phyloP scores from a whole-genome alignment of 2,797 vertebrate species.

The Erethizon dorsatum region DNA sequence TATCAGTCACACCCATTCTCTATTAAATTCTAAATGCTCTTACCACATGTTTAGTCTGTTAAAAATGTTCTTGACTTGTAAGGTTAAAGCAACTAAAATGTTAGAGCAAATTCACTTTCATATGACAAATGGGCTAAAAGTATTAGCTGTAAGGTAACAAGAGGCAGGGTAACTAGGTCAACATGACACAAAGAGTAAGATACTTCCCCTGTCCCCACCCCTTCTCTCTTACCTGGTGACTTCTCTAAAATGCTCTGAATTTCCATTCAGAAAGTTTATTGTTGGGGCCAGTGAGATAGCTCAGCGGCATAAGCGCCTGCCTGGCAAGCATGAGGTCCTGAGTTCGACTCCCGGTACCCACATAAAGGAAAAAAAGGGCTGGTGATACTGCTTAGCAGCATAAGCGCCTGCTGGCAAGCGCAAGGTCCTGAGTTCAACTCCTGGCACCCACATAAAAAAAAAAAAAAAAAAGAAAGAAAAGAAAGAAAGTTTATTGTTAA shows the following conservation, averaged over 20 bases:
- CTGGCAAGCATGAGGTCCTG: too few species aligned
- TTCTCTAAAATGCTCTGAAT: slow-evolving; percentile 61
- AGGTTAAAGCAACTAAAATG: slow-evolving; percentile 73
- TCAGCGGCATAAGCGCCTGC: too few species aligned
- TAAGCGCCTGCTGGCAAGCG: too few species aligned
- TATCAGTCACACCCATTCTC: slow-evolving; percentile 60
- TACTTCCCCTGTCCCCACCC: background rate
- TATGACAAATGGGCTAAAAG: background rate
- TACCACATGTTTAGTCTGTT: slow-evolving; percentile 77
- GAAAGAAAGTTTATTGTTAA: too few species aligned
- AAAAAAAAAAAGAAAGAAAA: too few species aligned
- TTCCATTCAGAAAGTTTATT: slow-evolving; percentile 37
- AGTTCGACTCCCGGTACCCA: too few species aligned
- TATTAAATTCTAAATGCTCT: slow-evolving; percentile 75
- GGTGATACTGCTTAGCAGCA: too few species aligned
- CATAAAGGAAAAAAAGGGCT: too few species aligned
- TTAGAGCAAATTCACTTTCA: slow-evolving; percentile 73
- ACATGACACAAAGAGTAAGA: slow-evolving; percentile 32
- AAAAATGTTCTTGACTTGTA: slow-evolving; percentile 73
- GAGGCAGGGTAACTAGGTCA: background rate
- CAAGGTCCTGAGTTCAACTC: too few species aligned
- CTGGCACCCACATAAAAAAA: too few species aligned
- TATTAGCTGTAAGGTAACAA: slow-evolving; percentile 67
- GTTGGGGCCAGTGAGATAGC: background rate
- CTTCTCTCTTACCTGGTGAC: background rate